phyloP scores from a whole-genome alignment of 64 coral and sea anemone genomes.

The Pachyseris speciosa region DNA sequence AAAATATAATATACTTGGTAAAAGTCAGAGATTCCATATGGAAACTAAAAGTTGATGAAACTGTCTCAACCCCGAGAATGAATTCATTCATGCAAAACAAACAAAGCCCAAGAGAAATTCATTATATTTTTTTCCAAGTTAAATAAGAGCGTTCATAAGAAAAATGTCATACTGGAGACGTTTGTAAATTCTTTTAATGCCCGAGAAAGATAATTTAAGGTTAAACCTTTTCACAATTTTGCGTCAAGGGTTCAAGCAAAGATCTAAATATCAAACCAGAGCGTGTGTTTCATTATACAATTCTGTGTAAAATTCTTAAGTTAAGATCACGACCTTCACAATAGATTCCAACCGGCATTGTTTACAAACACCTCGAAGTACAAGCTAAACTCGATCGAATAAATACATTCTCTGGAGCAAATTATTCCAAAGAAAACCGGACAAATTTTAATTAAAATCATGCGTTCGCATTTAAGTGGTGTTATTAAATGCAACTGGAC shows the following conservation, averaged over 20 bases:
- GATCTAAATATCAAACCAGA: neutral
- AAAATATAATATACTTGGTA: too few species aligned
- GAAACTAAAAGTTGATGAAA: neutral
- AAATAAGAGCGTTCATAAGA: neutral
- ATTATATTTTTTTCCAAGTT: neutral
- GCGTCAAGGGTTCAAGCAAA: neutral
- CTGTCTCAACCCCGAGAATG: neutral
- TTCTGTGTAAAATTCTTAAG: slow-evolving; percentile 45
- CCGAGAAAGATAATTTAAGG: neutral
- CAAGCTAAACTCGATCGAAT: neutral
- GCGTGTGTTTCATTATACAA: neutral
- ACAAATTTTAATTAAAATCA: slow-evolving; percentile 41
- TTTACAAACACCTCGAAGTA: slow-evolving; percentile 45
- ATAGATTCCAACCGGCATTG: neutral
- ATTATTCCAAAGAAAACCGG: slow-evolving; percentile 23
- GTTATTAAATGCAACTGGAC: slow-evolving; percentile 10
- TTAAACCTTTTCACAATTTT: neutral
- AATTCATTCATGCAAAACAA: slow-evolving; percentile 19
- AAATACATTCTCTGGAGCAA: slow-evolving; percentile 5
- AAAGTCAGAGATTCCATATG: neutral
- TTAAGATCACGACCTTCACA: slow-evolving; percentile 25
- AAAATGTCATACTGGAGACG: neutral
- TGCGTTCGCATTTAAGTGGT: slow-evolving; percentile 11
- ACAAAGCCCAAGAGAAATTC: neutral
- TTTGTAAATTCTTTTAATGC: neutral